Base-by-base conservation (phyloP, 92 coral and sea anemone genomes). In the Phymanthus crucifer region DNA sequence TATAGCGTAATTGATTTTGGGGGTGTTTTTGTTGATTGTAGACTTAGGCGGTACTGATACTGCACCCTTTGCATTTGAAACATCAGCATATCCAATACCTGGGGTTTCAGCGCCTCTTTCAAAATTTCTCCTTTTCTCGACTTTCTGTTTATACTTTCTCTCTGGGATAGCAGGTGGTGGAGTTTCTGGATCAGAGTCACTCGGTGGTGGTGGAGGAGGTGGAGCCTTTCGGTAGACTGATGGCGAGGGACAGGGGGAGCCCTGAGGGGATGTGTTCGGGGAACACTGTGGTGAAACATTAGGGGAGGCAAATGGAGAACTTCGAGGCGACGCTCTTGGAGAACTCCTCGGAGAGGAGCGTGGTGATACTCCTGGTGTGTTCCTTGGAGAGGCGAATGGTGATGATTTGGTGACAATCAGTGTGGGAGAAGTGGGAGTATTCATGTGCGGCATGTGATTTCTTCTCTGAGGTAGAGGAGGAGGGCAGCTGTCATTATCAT, bases 401-500 rank as follows among this genome's bases (percentile, higher is more conserved):
- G 97, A 90, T 17, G 88, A 75, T 24, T 66, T 85, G 48, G 97
- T 91, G 21, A 94, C 92, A 46, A 92, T 70, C 13, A 96, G 94
- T 40, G 94, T 90, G n/a, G 99, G 99, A 27, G 99, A 96, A 12
- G 95, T 85, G 26, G 99, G 99, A 70, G 87, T 80, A 66, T 84
- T 92, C 37, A 89, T 78, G 66, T 81, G 80, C 17, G 73, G 65
- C 71, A 78, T 74, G 17, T 80, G 86, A 70, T 80, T 83, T 76
- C 90, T 90, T 70, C 99, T 87, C 78, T 90, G 90, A 17, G 99
- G 99, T 61, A 96, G 78, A 32, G 98, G 98, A n/a, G 99, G 99
- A 3, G 99, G 99, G 18, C 89, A 87, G 43, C 27, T 46, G 40
- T 75, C 77, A 32, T 46, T 56, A 57, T 82, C 78, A 47, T 52